Evolutionary conservation across 2,888 invertebrate species (phyloP).

Genomic region (Dermolepida albohirtum): DNA sequence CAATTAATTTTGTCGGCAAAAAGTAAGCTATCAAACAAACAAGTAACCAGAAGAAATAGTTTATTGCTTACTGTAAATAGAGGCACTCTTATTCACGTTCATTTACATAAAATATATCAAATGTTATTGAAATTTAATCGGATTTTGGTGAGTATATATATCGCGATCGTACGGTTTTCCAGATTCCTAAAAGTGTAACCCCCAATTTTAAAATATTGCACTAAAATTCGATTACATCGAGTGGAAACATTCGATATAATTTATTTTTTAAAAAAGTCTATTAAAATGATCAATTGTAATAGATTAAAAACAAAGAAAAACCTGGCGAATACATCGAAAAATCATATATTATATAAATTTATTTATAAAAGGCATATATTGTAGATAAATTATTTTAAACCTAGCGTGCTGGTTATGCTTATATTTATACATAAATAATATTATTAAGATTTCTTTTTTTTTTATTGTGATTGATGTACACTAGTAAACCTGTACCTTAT

Average conservation of each 20-base stretch:
- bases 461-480: conserved; percentile 17
- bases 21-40: too few relatives aligned
- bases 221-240: too few relatives aligned
- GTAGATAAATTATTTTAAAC: conserved; percentile 24
- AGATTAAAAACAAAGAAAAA: neutral
- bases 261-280: too few relatives aligned
- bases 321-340: neutral
- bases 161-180: too few relatives aligned
- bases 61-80: neutral
- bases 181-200: too few relatives aligned
- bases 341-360: neutral
- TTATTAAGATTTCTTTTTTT: conserved; percentile 3
- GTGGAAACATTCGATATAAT: too few relatives aligned
- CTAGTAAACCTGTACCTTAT: conserved; percentile 3
- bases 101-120: neutral
- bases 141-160: too few relatives aligned
- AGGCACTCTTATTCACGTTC: neutral
- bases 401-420: conserved; percentile 27
- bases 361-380: conserved; percentile 17
- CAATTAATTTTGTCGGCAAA: neutral
- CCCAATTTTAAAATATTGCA: too few relatives aligned
- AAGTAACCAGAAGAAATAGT: neutral
- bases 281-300: too few relatives aligned
- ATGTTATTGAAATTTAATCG: neutral
- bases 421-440: conserved; percentile 21